Base-by-base conservation (phyloP, 2,797 vertebrate species). In the Columba guinea region DNA sequence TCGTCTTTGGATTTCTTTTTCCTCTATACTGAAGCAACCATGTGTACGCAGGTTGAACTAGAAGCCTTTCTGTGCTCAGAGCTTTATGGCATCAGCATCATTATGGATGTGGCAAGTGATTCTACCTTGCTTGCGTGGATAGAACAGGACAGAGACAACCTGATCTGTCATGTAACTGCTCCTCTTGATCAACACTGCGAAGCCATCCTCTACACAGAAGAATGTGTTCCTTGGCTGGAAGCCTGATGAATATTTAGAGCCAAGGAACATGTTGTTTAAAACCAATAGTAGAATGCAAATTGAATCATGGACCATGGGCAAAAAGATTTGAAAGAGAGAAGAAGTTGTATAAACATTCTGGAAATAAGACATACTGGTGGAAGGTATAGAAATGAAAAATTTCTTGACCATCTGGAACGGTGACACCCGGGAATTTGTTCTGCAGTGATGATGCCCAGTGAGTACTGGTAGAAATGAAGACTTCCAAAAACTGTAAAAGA, bases 181-280 rank as follows among this genome's bases (percentile, higher is more conserved):
- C 83, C 65, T 93, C 83, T 78, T 0, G 0, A 83, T 77, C 87
- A 87, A 53, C 41, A 24, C 67, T 63, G 53, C 17, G 3, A 69
- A 94, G 49, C 67, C 76, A 56, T 53, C 59, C 76, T 60, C 59
- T 87, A 48, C 65, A 74, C 53, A 65, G 92, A 92, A 95, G 78
- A 86, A 73, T 3, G 1, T 81, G 91, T 94, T 94, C 95, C 74
- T 88, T 95, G 94, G 95, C 93, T 84, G 27, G 52, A 60, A 81
- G 91, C 84, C 89, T 76, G 77, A 88, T 82, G 73, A 87, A 41
- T 81, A 56, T 79, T 85, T 74, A 79, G 55, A 96, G 85, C 74
- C 91, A 95, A 90, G 80, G 77, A 96, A 93, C 90, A 94, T 51
- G 63, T 75, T 94, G 92, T 92, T 92, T 97, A 87, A 95, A 95